phyloP scores from a whole-genome alignment of 2,113 vertebrate genomes.

The Vidua macroura region DNA sequence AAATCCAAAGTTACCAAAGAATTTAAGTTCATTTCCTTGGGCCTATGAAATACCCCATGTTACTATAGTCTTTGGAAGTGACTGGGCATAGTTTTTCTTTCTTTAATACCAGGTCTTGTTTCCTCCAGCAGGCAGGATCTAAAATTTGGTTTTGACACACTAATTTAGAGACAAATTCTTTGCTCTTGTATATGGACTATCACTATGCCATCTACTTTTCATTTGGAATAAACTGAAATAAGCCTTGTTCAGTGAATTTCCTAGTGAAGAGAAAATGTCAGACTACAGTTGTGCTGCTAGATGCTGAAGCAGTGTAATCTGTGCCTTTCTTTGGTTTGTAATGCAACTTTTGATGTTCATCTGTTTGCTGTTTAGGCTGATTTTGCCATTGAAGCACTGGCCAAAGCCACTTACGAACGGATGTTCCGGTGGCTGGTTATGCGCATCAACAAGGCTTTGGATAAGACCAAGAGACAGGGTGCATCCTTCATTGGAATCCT shows the following conservation, averaged over 20 bases:
- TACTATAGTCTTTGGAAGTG: neutral
- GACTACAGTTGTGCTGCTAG: neutral
- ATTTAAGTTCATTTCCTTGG: neutral
- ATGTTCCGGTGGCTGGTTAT: constrained; percentile 99
- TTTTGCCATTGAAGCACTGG: constrained; percentile 95
- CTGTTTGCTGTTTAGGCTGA: constrained; percentile 75
- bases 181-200: neutral
- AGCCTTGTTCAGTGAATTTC: neutral
- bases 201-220: neutral
- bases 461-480: constrained; percentile 97
- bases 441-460: constrained; percentile 97
- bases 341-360: neutral
- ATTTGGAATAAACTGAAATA: neutral
- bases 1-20: neutral
- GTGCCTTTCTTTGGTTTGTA: neutral
- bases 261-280: neutral
- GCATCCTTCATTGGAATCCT: constrained; percentile 98
- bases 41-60: neutral
- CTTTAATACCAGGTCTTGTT: neutral
- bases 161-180: neutral
- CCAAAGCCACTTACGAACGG: constrained; percentile 95
- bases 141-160: neutral
- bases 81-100: neutral
- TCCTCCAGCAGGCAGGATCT: neutral
- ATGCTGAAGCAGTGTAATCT: neutral